A percentile compares a stretch with the other conserved stretches of the same genome.
Evolutionary conservation across 2,113 vertebrate species (phyloP).

Genomic region (Solea solea): DNA sequence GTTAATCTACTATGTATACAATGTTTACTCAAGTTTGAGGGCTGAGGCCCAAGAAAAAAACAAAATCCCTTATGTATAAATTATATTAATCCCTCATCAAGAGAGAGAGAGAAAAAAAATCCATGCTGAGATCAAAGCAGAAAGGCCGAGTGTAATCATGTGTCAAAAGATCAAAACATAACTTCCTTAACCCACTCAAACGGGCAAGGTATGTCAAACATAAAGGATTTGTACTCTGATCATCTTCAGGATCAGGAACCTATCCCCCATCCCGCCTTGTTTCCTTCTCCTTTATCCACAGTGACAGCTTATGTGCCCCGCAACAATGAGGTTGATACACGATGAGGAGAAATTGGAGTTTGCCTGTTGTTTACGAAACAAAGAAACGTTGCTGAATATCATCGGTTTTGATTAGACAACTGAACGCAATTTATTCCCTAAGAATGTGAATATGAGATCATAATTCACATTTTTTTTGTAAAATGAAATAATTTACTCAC

Average conservation of each 20-base stretch:
- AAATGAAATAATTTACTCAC: too few species aligned
- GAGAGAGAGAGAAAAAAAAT: conserved; percentile 59
- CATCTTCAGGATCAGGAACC: conserved; percentile 22
- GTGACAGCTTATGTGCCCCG: conserved; percentile 19
- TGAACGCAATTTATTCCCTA: not conserved
- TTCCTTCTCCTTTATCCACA: conserved; percentile 7
- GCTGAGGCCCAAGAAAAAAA: conserved; percentile 64
- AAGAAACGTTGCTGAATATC: not conserved
- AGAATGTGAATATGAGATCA: too few species aligned
- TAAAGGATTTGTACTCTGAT: conserved; percentile 38
- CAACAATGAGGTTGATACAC: conserved; percentile 5
- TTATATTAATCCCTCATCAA: conserved; percentile 83
- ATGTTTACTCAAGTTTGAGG: conserved; percentile 79
- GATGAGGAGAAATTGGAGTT: not conserved
- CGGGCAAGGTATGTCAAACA: conserved; percentile 60
- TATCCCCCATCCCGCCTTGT: conserved; percentile 15
- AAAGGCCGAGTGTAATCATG: conserved; percentile 71
- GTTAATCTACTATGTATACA: conserved; percentile 63
- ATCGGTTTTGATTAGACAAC: not conserved
- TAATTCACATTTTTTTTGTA: too few species aligned
- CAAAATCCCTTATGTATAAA: conserved; percentile 84
- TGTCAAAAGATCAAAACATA: conserved; percentile 80
- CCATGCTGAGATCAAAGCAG: conserved; percentile 79
- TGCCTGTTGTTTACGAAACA: conserved; percentile 1
- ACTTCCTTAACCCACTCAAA: conserved; percentile 58